phyloP scores from a whole-genome alignment of 2,113 vertebrate genomes.

The Cephalopterus ornatus region DNA sequence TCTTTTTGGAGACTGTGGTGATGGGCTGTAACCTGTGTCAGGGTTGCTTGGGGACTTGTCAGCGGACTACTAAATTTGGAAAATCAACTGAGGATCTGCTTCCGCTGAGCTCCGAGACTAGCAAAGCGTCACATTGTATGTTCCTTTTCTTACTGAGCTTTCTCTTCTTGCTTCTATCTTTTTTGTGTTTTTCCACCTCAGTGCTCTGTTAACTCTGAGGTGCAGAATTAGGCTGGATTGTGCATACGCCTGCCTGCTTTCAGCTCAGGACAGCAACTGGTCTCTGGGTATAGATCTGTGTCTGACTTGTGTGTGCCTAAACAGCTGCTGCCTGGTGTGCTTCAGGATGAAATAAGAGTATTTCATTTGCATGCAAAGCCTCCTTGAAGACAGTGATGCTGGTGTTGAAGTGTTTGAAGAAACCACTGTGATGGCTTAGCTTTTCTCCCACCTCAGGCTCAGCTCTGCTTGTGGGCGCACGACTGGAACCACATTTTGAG shows the following conservation, averaged over 20 bases:
- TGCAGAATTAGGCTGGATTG: neutral
- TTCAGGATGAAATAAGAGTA: neutral
- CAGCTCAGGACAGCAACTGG: neutral
- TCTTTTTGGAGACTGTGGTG: neutral
- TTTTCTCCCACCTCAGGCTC: neutral
- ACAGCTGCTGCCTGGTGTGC: neutral
- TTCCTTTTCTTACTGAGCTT: neutral
- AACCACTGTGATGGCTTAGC: neutral
- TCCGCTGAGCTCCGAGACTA: neutral
- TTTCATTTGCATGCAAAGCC: neutral
- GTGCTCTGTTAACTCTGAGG: neutral
- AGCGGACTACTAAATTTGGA: neutral
- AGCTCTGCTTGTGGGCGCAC: neutral
- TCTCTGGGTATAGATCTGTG: neutral
- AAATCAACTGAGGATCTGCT: neutral
- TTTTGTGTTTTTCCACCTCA: neutral
- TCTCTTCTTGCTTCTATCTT: neutral
- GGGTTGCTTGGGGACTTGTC: neutral
- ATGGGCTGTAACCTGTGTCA: neutral
- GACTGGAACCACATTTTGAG: neutral
- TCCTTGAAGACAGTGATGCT: neutral
- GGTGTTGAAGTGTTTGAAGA: neutral
- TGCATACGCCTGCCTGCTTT: neutral
- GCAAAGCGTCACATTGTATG: accelerated
- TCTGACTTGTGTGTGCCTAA: neutral